A percentile compares a stretch with the other conserved stretches of the same genome.
Evolutionary conservation across 1,140 invertebrate species (phyloP).

Genomic region (Drosophila dunni): DNA sequence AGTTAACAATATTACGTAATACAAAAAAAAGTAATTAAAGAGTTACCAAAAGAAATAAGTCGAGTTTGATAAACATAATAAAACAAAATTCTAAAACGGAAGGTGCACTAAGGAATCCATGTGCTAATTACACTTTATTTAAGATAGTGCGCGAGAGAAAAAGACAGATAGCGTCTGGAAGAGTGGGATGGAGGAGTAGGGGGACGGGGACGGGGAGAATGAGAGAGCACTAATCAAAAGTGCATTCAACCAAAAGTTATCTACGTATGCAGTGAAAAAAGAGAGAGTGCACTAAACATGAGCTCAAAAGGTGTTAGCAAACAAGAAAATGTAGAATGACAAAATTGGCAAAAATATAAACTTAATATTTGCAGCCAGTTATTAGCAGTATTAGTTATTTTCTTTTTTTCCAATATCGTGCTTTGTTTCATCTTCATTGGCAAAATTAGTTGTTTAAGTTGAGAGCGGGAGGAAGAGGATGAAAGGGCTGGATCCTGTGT

Average conservation of each 20-base stretch:
- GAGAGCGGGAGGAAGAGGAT: not conserved
- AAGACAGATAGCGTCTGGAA: not conserved
- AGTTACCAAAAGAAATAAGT: conserved; percentile 6
- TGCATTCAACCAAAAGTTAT: conserved; percentile 75
- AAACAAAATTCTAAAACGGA: no score
- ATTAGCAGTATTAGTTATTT: conserved; percentile 6
- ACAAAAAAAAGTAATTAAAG: conserved; percentile 5
- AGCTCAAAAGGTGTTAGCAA: conserved; percentile 19
- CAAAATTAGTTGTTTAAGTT: conserved; percentile 49
- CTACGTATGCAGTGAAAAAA: conserved; percentile 21
- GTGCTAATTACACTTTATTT: no score
- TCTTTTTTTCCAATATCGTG: conserved; percentile 14
- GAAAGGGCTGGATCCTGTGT: not conserved
- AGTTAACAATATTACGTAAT: not conserved
- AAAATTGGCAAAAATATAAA: conserved; percentile 12
- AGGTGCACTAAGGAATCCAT: no score
- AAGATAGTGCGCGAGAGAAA: not conserved
- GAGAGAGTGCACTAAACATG: conserved; percentile 11
- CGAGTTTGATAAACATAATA: no score
- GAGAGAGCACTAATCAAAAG: conserved; percentile 55
- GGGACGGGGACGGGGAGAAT: not conserved
- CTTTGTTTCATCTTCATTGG: conserved; percentile 54
- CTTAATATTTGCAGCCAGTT: not conserved
- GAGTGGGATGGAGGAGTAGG: no score
- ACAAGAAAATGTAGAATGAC: conserved; percentile 8